Base-by-base conservation (phyloP, 2,888 invertebrate species). In the Epinotia bilunana region DNA sequence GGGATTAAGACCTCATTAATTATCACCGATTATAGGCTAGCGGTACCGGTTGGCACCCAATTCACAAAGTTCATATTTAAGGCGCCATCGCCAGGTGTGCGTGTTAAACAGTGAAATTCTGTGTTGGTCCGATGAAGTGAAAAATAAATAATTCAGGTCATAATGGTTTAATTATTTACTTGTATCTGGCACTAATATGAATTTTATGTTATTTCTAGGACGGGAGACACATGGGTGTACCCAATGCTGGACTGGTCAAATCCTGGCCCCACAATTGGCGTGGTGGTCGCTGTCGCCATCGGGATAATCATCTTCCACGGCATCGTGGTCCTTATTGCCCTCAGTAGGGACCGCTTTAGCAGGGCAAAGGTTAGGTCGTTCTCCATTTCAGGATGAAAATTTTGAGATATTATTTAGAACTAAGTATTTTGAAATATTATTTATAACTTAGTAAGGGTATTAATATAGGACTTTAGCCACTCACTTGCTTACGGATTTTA, bases 241-340 rank as follows among this genome's bases (percentile, higher is more conserved):
- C 96, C 96, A 61, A 95, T 97, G 82, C 88, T 98, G 80, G 96
- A 98, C 90, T 98, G 98, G 97, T 89, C 95, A 23, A 94, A 95
- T 61, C 96, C 97, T 0, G 94, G 95, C 6, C 83, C 87, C 72
- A 95, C 97, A 0, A 81, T 94, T 12, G 84, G 95, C 5, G 94
- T 96, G 63, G 95, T 95, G 64, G 84, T 95, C 0, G 95, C 95
- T 7, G 95, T 96, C 23, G 91, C 95, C 0, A 79, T 95, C 0
- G 94, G 96, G 80, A 90, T 96, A 57, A 85, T 95, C 20, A 75
- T 96, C 49, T 86, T 96, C 33, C 97, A 97, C 87, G 87, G 94
- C 28, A 72, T 95, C 11, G 90, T 95, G 23, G 96, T 95, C 78
- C 86, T 92, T 43, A 80, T 96, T 6, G 92, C 95, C 46, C 89